Evolutionary conservation across 2,113 vertebrate genomes (phyloP).

Genomic region (Cnemophilus loriae): DNA sequence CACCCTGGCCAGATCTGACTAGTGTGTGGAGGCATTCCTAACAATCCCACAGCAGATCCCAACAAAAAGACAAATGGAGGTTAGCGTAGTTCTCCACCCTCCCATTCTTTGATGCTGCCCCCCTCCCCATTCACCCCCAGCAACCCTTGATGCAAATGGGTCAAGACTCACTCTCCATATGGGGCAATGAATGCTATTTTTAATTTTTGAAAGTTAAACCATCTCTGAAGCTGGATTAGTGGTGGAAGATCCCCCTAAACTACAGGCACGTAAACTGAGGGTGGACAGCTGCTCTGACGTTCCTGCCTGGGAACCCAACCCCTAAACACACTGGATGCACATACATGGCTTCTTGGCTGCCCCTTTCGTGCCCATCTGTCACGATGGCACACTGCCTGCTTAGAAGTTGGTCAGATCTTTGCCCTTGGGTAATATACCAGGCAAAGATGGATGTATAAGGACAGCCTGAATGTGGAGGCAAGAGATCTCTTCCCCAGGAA

Average conservation of each 20-base stretch:
- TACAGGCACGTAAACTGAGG: conserved; percentile 66
- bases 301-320: conserved; percentile 63
- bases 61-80: conserved; percentile 16
- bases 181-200: conserved; percentile 59
- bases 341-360: conserved; percentile 63
- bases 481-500: conserved; percentile 11
- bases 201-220: conserved; percentile 69
- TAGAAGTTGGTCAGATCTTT: conserved; percentile 53
- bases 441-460: conserved; percentile 13
- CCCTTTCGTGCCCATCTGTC: conserved; percentile 69
- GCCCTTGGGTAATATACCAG: conserved; percentile 46
- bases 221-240: conserved; percentile 70
- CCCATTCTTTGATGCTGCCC: background rate
- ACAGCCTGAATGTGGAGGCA: background rate
- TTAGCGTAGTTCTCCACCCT: background rate
- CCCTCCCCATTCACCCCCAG: background rate
- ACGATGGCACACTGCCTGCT: conserved; percentile 60
- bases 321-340: conserved; percentile 60
- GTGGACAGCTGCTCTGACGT: conserved; percentile 64
- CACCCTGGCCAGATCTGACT: background rate
- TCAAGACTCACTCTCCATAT: conserved; percentile 39
- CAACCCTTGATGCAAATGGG: conserved; percentile 46
- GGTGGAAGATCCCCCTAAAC: conserved; percentile 64
- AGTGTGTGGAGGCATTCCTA: background rate
- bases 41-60: background rate